A percentile compares a stretch with the other conserved stretches of the same genome.
These are phyloP conservation scores for Dipodomys spectabilis DNA, from an alignment of 2,113 vertebrate genomes.

Conservation along the genomic window DNA sequence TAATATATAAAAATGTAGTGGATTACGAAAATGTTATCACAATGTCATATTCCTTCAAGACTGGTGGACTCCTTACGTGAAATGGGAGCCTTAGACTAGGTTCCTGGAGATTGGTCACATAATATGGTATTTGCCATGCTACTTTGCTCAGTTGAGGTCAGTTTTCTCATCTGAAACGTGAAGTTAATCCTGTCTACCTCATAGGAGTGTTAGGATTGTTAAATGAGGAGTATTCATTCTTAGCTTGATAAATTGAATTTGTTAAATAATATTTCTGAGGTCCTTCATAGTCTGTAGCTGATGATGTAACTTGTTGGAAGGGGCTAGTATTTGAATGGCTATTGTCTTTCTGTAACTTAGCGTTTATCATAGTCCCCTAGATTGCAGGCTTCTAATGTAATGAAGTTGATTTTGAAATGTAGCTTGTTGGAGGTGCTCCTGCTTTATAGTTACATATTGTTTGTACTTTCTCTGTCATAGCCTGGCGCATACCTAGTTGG, in stretches of 20 bases:
- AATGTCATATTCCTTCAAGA: background rate
- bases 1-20: background rate
- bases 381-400: background rate
- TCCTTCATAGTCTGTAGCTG: background rate
- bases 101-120: background rate
- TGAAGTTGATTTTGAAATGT: constrained; percentile 43
- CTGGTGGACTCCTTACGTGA: background rate
- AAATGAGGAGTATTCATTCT: constrained; percentile 4
- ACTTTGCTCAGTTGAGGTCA: background rate
- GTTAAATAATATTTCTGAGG: background rate
- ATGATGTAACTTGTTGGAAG: constrained; percentile 22
- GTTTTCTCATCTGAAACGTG: constrained; percentile 62
- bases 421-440: background rate
- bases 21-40: background rate
- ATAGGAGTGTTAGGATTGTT: background rate
- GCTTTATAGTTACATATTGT: background rate
- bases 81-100: background rate
- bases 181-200: constrained; percentile 30
- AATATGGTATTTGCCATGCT: background rate
- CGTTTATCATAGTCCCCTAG: constrained; percentile 22
- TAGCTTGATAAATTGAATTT: constrained; percentile 8
- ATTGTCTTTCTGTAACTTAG: constrained; percentile 18
- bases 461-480: background rate
- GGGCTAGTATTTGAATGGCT: background rate
- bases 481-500: background rate